phyloP scores from a whole-genome alignment of 1,140 invertebrate genomes.

The Cepaea nemoralis region DNA sequence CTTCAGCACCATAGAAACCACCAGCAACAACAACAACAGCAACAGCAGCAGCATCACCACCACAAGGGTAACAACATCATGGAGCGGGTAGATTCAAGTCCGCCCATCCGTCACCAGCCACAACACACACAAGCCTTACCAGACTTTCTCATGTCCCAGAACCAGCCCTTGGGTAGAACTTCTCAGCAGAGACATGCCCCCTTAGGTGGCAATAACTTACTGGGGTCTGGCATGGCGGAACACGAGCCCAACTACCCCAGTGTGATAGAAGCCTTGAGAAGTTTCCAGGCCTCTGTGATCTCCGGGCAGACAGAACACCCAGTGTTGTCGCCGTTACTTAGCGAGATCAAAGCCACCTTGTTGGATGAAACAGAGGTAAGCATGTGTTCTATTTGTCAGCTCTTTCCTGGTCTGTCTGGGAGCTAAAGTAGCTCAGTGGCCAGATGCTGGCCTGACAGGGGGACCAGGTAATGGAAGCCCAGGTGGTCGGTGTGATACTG shows the following conservation, averaged over 20 bases:
- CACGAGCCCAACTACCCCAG: constrained; percentile 28
- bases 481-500: too few relatives aligned
- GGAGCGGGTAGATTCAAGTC: constrained; percentile 15
- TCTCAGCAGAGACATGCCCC: constrained; percentile 37
- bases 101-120: constrained; percentile 36
- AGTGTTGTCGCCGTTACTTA: constrained; percentile 63
- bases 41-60: constrained; percentile 26
- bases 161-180: constrained; percentile 14
- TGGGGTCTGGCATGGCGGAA: neutral
- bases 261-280: constrained; percentile 41
- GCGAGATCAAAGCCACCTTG: constrained; percentile 67
- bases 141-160: constrained; percentile 30
- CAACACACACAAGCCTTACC: constrained; percentile 26
- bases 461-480: too few relatives aligned
- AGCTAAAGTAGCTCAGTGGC: too few relatives aligned
- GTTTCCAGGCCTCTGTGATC: constrained; percentile 16
- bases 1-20: constrained; percentile 17
- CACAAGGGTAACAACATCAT: constrained; percentile 23
- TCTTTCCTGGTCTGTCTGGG: too few relatives aligned
- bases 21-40: constrained; percentile 39
- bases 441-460: too few relatives aligned
- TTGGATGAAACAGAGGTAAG: constrained; percentile 61
- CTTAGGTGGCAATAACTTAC: neutral
- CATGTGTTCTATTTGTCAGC: too few relatives aligned
- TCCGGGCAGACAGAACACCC: constrained; percentile 35